These are phyloP conservation scores for Gobiocypris rarus DNA, from an alignment of 2,113 vertebrate species.

Conservation along the genomic window DNA sequence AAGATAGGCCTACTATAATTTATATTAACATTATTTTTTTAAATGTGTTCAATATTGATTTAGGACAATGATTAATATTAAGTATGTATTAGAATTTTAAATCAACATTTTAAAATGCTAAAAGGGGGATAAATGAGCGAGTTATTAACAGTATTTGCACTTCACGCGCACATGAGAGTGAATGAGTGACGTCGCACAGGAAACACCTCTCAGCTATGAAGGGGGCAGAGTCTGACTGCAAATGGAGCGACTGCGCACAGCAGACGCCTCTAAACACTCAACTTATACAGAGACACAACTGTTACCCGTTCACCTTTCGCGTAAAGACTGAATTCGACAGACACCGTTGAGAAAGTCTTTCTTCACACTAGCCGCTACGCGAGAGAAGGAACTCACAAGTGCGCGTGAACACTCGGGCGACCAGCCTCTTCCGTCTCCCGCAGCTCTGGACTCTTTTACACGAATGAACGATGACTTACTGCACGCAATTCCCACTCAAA, in stretches of 20 bases:
- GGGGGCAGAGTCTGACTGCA: conserved; percentile 1
- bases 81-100: too few relatives aligned
- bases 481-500: background rate
- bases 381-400: conserved; percentile 32
- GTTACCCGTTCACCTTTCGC: background rate
- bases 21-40: too few relatives aligned
- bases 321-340: background rate
- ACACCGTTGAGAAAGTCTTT: background rate
- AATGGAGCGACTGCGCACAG: background rate
- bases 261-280: conserved; percentile 31
- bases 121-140: background rate
- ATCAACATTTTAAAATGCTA: too few relatives aligned
- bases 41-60: too few relatives aligned
- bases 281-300: background rate
- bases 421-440: conserved; percentile 73
- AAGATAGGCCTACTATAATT: too few relatives aligned
- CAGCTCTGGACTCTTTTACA: conserved; percentile 36
- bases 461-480: conserved; percentile 26
- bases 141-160: background rate
- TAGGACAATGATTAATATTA: too few relatives aligned
- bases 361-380: background rate
- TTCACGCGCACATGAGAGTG: background rate
- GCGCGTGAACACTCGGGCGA: conserved; percentile 50
- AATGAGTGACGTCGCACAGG: conserved; percentile 59
- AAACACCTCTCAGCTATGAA: conserved; percentile 46